Percentiles rank a stretch among this genome's conserved stretches.
Evolutionary conservation across 2,797 vertebrate genomes (phyloP).

Genomic region (Somateria mollissima): DNA sequence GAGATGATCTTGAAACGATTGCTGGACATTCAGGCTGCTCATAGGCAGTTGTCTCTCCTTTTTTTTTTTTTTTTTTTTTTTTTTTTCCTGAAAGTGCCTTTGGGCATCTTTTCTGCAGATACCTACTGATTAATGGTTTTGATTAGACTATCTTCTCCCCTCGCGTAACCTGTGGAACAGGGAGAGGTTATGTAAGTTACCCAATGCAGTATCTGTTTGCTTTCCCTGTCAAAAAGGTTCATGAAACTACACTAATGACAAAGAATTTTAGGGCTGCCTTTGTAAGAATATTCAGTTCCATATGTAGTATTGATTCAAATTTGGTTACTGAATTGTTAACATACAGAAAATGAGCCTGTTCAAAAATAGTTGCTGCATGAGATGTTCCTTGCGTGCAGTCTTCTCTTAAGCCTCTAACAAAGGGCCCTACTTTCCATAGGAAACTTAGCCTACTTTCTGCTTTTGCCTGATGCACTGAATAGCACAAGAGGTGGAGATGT

Average conservation of each 20-base stretch:
- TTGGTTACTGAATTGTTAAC: background rate
- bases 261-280: background rate
- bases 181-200: background rate
- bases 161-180: background rate
- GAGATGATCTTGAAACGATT: background rate
- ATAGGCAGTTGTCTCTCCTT: background rate
- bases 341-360: background rate
- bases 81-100: background rate
- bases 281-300: background rate
- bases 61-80: background rate
- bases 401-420: background rate
- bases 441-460: background rate
- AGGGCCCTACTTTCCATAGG: background rate
- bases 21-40: background rate
- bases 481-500: background rate
- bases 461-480: background rate
- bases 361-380: background rate
- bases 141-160: background rate
- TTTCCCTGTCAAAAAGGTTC: slow-evolving; percentile 3
- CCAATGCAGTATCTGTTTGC: background rate
- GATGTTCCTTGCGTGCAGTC: background rate
- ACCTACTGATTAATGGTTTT: background rate
- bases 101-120: background rate
- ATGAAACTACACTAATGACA: background rate
- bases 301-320: background rate